A percentile compares a stretch with the other conserved stretches of the same genome.
These are phyloP conservation scores for Drosophila vallismaia DNA, from an alignment of 2,888 invertebrate species.

Conservation along the genomic window DNA sequence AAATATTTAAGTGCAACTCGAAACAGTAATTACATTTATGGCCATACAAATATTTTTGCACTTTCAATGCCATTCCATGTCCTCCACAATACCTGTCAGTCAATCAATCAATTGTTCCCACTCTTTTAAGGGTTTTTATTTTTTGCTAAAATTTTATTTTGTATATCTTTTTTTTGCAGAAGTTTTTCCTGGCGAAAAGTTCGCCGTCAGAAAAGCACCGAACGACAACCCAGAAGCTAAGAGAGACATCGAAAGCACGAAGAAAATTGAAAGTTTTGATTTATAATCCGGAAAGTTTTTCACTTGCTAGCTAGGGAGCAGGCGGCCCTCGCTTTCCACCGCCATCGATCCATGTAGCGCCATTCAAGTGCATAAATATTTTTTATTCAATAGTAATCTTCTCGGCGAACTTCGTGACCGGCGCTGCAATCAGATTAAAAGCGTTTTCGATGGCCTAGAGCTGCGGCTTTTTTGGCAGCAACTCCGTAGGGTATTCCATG, in stretches of 20 bases:
- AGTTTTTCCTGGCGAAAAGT: conserved; percentile 51
- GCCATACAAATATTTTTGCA: conserved; percentile 19
- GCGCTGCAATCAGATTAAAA: conserved; percentile 77
- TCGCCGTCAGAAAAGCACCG: conserved; percentile 52
- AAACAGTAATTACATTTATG: conserved; percentile 37
- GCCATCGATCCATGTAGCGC: conserved; percentile 48
- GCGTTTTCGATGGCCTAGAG: conserved; percentile 56
- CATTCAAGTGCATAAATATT: conserved; percentile 73
- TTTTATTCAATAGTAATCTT: conserved; percentile 49
- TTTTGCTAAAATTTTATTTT: background rate
- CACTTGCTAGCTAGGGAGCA: conserved; percentile 26
- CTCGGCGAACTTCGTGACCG: conserved; percentile 59
- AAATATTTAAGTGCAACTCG: conserved; percentile 4
- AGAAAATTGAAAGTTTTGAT: conserved; percentile 79
- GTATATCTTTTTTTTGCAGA: background rate
- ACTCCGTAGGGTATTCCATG: conserved; percentile 13
- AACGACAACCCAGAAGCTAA: conserved; percentile 27
- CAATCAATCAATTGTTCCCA: conserved; percentile 63
- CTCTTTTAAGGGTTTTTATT: conserved; percentile 31
- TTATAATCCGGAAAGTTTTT: conserved; percentile 75
- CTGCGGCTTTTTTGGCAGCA: conserved; percentile 27
- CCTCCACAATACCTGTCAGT: conserved; percentile 47
- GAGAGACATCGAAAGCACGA: conserved; percentile 14
- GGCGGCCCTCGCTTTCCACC: conserved; percentile 6
- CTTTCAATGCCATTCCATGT: conserved; percentile 28